phyloP scores from a whole-genome alignment of 2,888 invertebrate species.

The Heliconius erato region DNA sequence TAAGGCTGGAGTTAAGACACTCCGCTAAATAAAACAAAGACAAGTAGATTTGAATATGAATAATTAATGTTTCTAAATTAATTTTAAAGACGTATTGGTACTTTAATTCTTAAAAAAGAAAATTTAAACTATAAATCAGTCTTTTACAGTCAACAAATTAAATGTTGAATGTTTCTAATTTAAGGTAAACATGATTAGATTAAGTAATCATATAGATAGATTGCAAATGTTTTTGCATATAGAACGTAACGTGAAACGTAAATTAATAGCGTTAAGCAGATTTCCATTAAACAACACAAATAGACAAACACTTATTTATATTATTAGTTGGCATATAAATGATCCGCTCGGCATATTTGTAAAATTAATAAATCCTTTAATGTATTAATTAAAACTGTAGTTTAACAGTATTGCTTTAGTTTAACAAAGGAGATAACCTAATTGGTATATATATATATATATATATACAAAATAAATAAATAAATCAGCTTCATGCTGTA shows the following conservation, averaged over 20 bases:
- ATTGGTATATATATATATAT: too few species aligned
- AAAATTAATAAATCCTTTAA: background rate
- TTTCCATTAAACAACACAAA: slow-evolving; percentile 22
- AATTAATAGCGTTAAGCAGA: slow-evolving; percentile 16
- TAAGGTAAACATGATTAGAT: slow-evolving; percentile 13
- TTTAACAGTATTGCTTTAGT: background rate
- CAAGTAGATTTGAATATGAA: too few species aligned
- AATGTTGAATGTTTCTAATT: background rate
- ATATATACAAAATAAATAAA: too few species aligned
- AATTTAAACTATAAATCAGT: too few species aligned
- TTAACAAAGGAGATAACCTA: too few species aligned
- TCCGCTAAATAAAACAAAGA: too few species aligned
- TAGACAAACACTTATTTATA: slow-evolving; percentile 1
- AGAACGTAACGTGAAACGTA: background rate
- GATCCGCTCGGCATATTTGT: background rate
- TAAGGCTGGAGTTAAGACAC: too few species aligned
- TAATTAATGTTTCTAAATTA: too few species aligned
- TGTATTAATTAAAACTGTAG: background rate
- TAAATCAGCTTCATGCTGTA: background rate
- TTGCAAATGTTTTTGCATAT: slow-evolving; percentile 20
- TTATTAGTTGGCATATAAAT: slow-evolving; percentile 9
- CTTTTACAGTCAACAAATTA: too few species aligned
- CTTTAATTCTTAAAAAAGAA: too few species aligned
- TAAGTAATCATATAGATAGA: background rate
- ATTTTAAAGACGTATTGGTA: too few species aligned